Base-by-base conservation (phyloP, 2,797 vertebrate genomes). In the Pangasius mekongensis region DNA sequence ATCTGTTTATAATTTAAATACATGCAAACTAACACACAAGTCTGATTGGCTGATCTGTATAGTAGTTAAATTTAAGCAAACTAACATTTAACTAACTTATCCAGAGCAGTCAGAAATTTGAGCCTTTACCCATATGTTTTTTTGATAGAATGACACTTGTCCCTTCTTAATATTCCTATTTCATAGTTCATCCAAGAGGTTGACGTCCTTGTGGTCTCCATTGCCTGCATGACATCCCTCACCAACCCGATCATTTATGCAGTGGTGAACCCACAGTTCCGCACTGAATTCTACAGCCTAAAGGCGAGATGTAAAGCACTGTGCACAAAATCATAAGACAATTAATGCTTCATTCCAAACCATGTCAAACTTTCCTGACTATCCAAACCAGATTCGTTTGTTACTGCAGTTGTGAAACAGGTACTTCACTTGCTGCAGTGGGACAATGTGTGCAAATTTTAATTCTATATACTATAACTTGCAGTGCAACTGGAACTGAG, bases 211-310 rank as follows among this genome's bases (percentile, higher is more conserved):
- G 94, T 94, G 0, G 93, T 96, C 78, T 96, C 96, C 14, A 84
- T 96, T 58, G 91, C 95, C 90, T 96, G 96, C 91, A 87, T 96
- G 91, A 96, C 96, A 0, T 96, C 96, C 2, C 90, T 96, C 76
- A 96, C 93, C 33, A 93, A 96, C 92, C 96, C 96, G 0, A 95
- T 97, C 36, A 96, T 95, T 73, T 96, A 96, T 0, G 96, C 96
- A 20, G 96, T 93, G 1, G 96, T 96, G 43, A 97, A 97, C 90
- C 96, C 96, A 83, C 96, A 96, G 89, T 96, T 96, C 87, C 92
- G 93, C 49, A 92, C 93, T 0, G 96, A 96, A 91, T 96, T 96
- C 89, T 90, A 93, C 83, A 91, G 91, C 16, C 89, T 96, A 9
- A 95, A 88, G 91, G 94, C 69, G 20, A 95, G 90, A 76, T 60